Conservation (phyloP, 1,140 invertebrate species). For the Cotesia chilonis region DNA sequence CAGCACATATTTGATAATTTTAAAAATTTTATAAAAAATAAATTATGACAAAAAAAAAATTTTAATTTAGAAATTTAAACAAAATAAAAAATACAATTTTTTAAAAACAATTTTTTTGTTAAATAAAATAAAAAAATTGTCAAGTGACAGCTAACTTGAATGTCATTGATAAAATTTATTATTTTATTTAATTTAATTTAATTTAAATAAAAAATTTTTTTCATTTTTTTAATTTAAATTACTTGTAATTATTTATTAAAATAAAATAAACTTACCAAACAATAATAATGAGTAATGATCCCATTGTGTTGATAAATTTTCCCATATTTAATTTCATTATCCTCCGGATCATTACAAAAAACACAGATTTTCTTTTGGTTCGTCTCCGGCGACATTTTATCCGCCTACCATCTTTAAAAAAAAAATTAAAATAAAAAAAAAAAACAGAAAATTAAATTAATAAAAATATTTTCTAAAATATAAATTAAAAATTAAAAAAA, state of each 20-base stretch:
- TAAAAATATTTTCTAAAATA: too few relatives aligned
- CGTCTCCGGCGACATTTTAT: conserved; percentile 12
- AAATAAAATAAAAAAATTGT: too few relatives aligned
- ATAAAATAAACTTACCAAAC: conserved; percentile 59
- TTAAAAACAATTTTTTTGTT: too few relatives aligned
- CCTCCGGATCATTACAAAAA: conserved; percentile 63
- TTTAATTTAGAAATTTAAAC: too few relatives aligned
- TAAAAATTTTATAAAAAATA: too few relatives aligned
- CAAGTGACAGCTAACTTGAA: background rate
- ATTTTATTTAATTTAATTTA: background rate
- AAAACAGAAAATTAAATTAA: too few relatives aligned
- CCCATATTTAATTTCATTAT: conserved; percentile 67
- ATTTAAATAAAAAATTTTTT: conserved; percentile 15
- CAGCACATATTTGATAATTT: too few relatives aligned
- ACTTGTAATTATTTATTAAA: background rate
- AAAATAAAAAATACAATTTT: too few relatives aligned
- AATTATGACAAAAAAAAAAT: background rate
- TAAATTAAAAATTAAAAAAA: too few relatives aligned
- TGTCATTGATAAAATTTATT: background rate
- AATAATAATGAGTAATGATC: conserved; percentile 68
- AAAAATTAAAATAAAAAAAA: background rate
- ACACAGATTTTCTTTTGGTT: conserved; percentile 15
- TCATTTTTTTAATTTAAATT: background rate
- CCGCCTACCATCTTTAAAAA: background rate
- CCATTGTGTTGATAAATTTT: conserved; percentile 63